Evolutionary conservation across 2,113 vertebrate genomes (phyloP).

Genomic region (Uropsilus gracilis): DNA sequence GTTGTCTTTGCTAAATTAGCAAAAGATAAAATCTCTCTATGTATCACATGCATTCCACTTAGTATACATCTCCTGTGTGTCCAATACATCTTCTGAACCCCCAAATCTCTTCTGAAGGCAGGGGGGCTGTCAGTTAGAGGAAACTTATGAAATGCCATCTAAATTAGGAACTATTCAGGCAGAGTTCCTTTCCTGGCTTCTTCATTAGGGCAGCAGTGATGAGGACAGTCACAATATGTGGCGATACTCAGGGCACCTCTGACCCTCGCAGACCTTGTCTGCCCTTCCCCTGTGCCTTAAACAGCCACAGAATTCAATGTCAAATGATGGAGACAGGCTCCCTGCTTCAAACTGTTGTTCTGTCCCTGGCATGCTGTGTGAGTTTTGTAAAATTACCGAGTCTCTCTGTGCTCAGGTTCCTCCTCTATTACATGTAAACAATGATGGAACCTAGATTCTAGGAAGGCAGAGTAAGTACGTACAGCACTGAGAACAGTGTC

Average conservation of each 20-base stretch:
- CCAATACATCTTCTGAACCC: neutral
- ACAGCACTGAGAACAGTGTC: neutral
- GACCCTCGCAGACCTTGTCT: neutral
- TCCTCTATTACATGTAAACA: slow-evolving; percentile 18
- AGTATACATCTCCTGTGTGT: neutral
- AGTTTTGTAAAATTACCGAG: slow-evolving; percentile 22
- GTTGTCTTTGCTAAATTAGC: slow-evolving; percentile 14
- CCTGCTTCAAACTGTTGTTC: neutral
- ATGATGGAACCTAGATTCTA: neutral
- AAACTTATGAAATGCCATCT: slow-evolving; percentile 16
- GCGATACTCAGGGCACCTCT: neutral
- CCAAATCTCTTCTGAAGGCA: neutral
- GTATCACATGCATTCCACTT: neutral
- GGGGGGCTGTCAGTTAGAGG: neutral
- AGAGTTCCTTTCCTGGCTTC: neutral
- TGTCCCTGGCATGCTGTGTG: neutral
- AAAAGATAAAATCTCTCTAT: neutral
- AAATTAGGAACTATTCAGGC: neutral
- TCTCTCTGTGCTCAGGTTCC: neutral
- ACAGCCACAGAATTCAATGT: neutral
- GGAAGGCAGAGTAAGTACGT: neutral
- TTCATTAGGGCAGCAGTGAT: neutral
- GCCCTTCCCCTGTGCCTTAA: neutral
- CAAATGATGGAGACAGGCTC: neutral
- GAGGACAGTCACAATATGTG: neutral